These are phyloP conservation scores for Ceratosolen fusciceps DNA, from an alignment of 1,140 invertebrate genomes.

Conservation along the genomic window DNA sequence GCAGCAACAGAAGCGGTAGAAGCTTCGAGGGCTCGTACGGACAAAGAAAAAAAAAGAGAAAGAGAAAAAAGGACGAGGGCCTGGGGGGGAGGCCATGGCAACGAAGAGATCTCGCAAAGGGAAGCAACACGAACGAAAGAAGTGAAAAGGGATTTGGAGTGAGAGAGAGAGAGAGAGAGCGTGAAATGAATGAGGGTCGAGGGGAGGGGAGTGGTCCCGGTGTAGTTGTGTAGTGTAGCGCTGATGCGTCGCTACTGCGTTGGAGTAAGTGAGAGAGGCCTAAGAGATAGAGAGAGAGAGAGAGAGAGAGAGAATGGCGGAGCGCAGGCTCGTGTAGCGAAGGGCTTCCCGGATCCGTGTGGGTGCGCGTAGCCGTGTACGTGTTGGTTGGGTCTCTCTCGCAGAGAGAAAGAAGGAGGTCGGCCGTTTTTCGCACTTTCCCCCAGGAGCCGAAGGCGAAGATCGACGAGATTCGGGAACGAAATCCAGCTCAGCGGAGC, in stretches of 20 bases:
- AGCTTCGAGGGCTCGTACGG: background rate
- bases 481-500: too few relatives aligned
- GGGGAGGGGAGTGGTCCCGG: too few relatives aligned
- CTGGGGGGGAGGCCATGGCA: slow-evolving; percentile 13
- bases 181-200: background rate
- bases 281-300: background rate
- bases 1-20: background rate
- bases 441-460: too few relatives aligned
- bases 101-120: slow-evolving; percentile 18
- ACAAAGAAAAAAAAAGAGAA: background rate
- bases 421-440: too few relatives aligned
- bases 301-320: background rate
- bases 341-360: too few relatives aligned
- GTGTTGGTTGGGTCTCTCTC: too few relatives aligned
- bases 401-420: background rate
- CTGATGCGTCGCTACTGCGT: too few relatives aligned
- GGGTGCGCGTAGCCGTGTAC: too few relatives aligned
- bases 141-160: background rate
- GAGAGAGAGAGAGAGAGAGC: background rate
- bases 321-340: too few relatives aligned
- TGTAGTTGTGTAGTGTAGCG: too few relatives aligned
- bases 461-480: too few relatives aligned
- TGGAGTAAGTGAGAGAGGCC: too few relatives aligned
- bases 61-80: background rate
- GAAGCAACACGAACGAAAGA: slow-evolving; percentile 41